Percentiles rank a stretch among this genome's conserved stretches.
Conservation (phyloP, 2,888 invertebrate genomes). For the Nezara viridula region DNA sequence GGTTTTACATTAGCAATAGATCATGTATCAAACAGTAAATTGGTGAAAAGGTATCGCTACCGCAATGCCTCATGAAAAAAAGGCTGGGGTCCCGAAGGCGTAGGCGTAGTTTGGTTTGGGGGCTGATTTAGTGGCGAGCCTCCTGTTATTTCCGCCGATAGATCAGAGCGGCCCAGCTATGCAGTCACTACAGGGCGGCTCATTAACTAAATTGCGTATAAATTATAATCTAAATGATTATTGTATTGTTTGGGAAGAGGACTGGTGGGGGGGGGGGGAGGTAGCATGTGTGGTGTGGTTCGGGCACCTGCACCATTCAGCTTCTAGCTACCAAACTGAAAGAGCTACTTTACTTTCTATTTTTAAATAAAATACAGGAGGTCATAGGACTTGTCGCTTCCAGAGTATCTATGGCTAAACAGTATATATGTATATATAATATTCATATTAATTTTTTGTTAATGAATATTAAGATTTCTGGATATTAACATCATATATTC, state of each 20-base stretch:
- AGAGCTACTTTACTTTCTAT: no score
- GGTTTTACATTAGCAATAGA: not conserved
- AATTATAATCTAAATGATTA: slow-evolving; percentile 23
- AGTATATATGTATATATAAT: no score
- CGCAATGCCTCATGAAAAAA: not conserved
- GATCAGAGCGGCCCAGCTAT: not conserved
- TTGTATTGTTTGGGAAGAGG: slow-evolving; percentile 8
- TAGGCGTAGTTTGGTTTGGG: slow-evolving; percentile 39
- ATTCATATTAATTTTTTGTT: no score
- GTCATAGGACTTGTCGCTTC: no score
- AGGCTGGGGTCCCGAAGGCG: not conserved
- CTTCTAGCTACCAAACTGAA: no score
- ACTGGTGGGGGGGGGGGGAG: not conserved
- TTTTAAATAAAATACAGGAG: no score
- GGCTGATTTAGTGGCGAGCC: slow-evolving; percentile 6
- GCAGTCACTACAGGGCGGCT: not conserved
- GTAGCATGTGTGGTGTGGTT: no score
- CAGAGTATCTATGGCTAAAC: no score
- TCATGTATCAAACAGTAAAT: not conserved
- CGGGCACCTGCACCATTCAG: no score
- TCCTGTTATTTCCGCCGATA: slow-evolving; percentile 33
- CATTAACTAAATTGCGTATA: slow-evolving; percentile 32
- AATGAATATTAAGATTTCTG: no score
- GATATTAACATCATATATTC: no score
- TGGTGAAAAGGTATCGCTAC: slow-evolving; percentile 6